Evolutionary conservation across 1,140 invertebrate genomes (phyloP).

Genomic region (Lucilia cuprina): DNA sequence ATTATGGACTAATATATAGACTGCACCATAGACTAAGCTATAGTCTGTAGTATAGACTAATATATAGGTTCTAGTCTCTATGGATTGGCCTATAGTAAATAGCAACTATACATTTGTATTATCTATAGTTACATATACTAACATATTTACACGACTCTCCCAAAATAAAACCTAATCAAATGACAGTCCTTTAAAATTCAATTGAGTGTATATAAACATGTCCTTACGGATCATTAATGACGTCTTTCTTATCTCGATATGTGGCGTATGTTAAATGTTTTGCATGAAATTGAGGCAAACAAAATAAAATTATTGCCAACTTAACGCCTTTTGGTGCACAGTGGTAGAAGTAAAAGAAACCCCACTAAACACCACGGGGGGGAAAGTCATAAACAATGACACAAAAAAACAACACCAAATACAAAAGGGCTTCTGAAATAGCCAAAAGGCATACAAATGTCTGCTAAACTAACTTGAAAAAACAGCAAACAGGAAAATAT

Average conservation of each 20-base stretch:
- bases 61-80: no score
- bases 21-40: no score
- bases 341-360: not conserved
- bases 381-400: not conserved
- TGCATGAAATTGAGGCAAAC: not conserved
- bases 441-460: conserved; percentile 6
- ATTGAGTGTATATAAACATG: not conserved
- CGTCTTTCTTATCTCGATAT: not conserved
- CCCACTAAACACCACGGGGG: not conserved
- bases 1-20: no score
- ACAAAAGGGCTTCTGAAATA: not conserved
- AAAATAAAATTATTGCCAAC: conserved; percentile 11
- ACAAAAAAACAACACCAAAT: not conserved
- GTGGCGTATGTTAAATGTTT: not conserved
- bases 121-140: no score
- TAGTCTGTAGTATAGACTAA: no score
- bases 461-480: not conserved
- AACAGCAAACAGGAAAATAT: not conserved
- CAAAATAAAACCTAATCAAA: no score
- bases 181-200: not conserved
- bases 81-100: no score
- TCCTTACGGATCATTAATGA: not conserved
- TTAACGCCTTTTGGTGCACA: conserved; percentile 8
- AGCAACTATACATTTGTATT: no score
- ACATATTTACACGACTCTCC: no score